Base-by-base conservation (phyloP, 2,888 invertebrate genomes). In the Perithous albicinctus region DNA sequence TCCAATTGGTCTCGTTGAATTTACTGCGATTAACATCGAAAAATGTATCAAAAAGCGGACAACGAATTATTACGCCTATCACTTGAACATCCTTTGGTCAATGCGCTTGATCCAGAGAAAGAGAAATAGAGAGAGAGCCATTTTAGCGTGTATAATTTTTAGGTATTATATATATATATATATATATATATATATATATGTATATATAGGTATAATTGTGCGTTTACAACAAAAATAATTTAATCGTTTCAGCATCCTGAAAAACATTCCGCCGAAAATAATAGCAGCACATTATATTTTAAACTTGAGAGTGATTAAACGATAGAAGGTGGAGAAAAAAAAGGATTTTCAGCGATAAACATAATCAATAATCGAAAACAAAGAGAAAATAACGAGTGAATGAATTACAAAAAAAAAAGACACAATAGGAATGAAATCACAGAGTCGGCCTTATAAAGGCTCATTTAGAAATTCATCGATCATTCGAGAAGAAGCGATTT, bases 361-460 rank as follows among this genome's bases (percentile, higher is more conserved):
- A 15, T 26, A 63, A 51, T 15, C 26, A 29, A 48, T 73, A 5
- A 54, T 54, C 29, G 41, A 23, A 63, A 61, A 38, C 38, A 41
- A 26, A 69, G 61, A 43, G 1, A 20, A 10, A 72, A 66, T 54
- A 63, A 77, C 64, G 64, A 48, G 32, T 64, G 64, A 48, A 59
- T 48, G 69, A 59, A 56, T 46, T 10, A 12, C n/a, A n/a, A n/a
- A n/a, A n/a, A n/a, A 15, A 23, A 43, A 54, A 69, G 63, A 66
- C 46, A 1, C 29, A 26, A 77, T 63, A 81, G 74, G 82, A 84
- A 82, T 81, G 79, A 84, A 82, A 85, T 85, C 85, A 84, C 85
- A 84, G 83, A 82, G 74, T 83, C 51, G 43, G 78, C 79, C 79
- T 83, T 74, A 35, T 56, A 41, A 84, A 80, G 82, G 74, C 64